These are phyloP conservation scores for Mohoua ochrocephala DNA, from an alignment of 2,113 vertebrate species.

Conservation along the genomic window DNA sequence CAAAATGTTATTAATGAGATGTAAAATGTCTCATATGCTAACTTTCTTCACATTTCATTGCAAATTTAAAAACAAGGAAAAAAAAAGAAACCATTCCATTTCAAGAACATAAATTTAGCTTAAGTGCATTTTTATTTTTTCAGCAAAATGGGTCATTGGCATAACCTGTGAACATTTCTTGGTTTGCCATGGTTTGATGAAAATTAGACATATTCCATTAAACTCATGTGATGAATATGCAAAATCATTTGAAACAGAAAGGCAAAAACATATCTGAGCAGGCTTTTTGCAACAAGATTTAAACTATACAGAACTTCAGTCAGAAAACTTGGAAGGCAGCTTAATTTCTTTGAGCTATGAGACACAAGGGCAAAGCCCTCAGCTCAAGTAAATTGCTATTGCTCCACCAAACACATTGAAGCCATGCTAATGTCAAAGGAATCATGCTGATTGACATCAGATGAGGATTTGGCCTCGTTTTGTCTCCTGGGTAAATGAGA, in stretches of 20 bases:
- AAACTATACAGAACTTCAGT: background rate
- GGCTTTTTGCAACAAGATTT: background rate
- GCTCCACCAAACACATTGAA: conserved; percentile 31
- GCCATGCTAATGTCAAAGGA: conserved; percentile 12
- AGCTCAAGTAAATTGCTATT: background rate
- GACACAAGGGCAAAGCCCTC: conserved; percentile 1
- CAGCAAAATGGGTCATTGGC: background rate
- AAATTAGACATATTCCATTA: conserved; percentile 9
- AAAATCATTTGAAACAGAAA: conserved; percentile 33
- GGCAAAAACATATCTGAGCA: background rate
- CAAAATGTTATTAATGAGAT: background rate
- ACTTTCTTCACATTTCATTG: background rate
- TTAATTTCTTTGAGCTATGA: conserved; percentile 24
- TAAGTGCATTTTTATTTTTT: background rate
- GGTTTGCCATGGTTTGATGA: background rate
- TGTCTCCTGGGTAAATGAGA: background rate
- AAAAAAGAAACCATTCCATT: background rate
- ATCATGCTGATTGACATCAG: conserved; percentile 40
- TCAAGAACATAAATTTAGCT: background rate
- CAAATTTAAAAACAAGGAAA: background rate
- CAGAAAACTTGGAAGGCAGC: background rate
- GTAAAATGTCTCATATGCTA: background rate
- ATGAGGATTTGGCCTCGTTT: conserved; percentile 10
- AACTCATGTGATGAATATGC: background rate
- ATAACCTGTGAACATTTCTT: background rate